These are phyloP conservation scores for Sebastiscus albofasciatus DNA, from an alignment of 2,797 vertebrate genomes.

Conservation along the genomic window DNA sequence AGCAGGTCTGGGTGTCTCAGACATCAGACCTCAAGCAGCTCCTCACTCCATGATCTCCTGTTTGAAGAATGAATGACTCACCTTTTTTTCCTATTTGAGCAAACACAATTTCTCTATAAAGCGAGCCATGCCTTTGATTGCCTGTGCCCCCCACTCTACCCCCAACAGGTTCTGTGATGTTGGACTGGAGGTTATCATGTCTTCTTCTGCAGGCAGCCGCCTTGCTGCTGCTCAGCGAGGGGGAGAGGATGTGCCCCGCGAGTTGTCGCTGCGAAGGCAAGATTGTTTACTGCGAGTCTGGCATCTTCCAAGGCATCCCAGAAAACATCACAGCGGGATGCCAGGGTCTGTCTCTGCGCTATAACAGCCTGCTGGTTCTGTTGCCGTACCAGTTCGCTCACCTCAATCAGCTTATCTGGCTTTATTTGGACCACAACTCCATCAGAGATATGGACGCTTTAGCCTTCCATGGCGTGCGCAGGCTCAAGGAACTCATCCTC, in stretches of 20 bases:
- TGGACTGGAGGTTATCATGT: slow-evolving; percentile 80
- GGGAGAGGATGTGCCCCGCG: slow-evolving; percentile 91
- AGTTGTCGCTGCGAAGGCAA: slow-evolving; percentile 97
- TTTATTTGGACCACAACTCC: slow-evolving; percentile 97
- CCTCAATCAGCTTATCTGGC: slow-evolving; percentile 96
- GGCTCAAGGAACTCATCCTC: slow-evolving; percentile 95
- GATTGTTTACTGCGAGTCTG: slow-evolving; percentile 97
- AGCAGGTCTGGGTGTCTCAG: slow-evolving; percentile 47
- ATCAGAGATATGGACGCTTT: slow-evolving; percentile 88
- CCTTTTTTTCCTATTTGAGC: slow-evolving; percentile 22
- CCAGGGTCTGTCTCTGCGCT: slow-evolving; percentile 94
- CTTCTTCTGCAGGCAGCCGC: slow-evolving; percentile 82
- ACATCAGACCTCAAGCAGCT: slow-evolving; percentile 47
- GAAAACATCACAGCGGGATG: slow-evolving; percentile 94
- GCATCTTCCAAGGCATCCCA: slow-evolving; percentile 91
- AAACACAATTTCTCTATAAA: slow-evolving; percentile 32
- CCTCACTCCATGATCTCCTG: slow-evolving; percentile 22
- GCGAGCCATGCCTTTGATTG: slow-evolving; percentile 54
- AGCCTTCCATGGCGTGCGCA: slow-evolving; percentile 93
- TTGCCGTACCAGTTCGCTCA: slow-evolving; percentile 94
- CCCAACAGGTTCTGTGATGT: slow-evolving; percentile 79
- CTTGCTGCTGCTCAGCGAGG: slow-evolving; percentile 84
- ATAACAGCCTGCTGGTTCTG: slow-evolving; percentile 93
- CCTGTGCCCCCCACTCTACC: slow-evolving; percentile 54
- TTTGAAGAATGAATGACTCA: slow-evolving; percentile 27